These are phyloP conservation scores for Corvus cornix DNA, from an alignment of 2,113 vertebrate species.

Conservation along the genomic window DNA sequence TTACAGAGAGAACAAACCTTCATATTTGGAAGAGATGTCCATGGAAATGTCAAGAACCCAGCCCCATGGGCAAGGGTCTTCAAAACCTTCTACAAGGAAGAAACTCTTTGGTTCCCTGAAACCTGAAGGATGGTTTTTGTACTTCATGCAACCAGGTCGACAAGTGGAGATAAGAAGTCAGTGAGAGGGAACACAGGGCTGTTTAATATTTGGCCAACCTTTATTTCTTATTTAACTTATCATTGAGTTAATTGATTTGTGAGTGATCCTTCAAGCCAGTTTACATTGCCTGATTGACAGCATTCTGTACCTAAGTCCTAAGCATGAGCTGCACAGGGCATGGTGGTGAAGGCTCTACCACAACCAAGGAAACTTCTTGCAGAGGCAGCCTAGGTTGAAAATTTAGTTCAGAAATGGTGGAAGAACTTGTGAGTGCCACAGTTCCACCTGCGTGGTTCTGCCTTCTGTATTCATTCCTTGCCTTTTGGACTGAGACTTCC, in stretches of 20 bases:
- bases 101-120: not conserved
- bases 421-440: not conserved
- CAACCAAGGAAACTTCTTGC: not conserved
- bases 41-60: not conserved
- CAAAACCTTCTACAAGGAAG: not conserved
- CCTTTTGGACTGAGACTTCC: not conserved
- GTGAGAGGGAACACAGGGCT: not conserved
- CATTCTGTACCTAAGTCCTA: not conserved
- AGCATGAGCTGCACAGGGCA: not conserved
- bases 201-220: not conserved
- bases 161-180: not conserved
- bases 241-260: not conserved
- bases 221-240: not conserved
- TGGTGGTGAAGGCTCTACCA: accelerated
- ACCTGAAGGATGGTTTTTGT: not conserved
- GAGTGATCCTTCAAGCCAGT: not conserved
- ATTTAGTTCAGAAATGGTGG: not conserved
- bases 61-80: not conserved
- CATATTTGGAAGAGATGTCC: not conserved
- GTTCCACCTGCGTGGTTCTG: not conserved
- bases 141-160: not conserved
- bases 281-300: not conserved
- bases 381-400: not conserved
- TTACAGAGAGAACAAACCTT: not conserved
- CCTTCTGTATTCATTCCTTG: not conserved